Percentiles rank a stretch among this genome's conserved stretches.
phyloP scores from a whole-genome alignment of 2,113 vertebrate genomes.

The Dunckerocampus dactyliophorus region DNA sequence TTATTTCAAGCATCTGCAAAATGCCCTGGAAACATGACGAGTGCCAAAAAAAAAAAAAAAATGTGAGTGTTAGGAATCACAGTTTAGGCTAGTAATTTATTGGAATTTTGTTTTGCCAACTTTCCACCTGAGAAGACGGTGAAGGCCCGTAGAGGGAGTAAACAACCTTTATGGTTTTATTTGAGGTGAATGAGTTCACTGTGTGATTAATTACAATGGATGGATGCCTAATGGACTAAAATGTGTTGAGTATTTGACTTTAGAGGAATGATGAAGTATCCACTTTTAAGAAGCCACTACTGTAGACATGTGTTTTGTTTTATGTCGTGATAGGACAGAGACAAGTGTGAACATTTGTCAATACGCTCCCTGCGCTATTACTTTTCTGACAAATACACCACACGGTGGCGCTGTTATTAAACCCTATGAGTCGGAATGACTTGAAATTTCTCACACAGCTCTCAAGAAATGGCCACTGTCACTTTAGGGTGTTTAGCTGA shows the following conservation, averaged over 20 bases:
- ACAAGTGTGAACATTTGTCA: constrained; percentile 42
- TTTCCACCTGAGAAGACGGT: constrained; percentile 52
- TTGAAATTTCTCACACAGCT: no score
- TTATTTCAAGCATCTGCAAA: constrained; percentile 99
- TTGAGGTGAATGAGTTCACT: constrained; percentile 65
- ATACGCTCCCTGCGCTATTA: no score
- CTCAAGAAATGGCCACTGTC: no score
- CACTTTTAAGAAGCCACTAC: constrained; percentile 68
- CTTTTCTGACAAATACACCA: no score
- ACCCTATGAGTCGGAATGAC: no score
- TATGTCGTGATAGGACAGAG: constrained; percentile 42
- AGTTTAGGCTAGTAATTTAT: constrained; percentile 75
- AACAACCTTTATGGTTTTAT: constrained; percentile 72
- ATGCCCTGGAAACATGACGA: constrained; percentile 96
- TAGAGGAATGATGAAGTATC: constrained; percentile 70
- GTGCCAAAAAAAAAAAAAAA: constrained; percentile 79
- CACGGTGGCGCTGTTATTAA: no score
- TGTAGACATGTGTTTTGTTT: constrained; percentile 67
- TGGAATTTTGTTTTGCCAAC: constrained; percentile 47
- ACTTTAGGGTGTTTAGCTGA: no score
- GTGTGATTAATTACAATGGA: constrained; percentile 78
- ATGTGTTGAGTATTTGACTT: constrained; percentile 75
- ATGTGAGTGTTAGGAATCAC: constrained; percentile 82
- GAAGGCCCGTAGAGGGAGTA: constrained; percentile 69
- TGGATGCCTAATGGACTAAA: constrained; percentile 75